Percentiles rank a stretch among this genome's conserved stretches.
Conservation (phyloP, 2,888 invertebrate species). For the Campaea margaritaria region DNA sequence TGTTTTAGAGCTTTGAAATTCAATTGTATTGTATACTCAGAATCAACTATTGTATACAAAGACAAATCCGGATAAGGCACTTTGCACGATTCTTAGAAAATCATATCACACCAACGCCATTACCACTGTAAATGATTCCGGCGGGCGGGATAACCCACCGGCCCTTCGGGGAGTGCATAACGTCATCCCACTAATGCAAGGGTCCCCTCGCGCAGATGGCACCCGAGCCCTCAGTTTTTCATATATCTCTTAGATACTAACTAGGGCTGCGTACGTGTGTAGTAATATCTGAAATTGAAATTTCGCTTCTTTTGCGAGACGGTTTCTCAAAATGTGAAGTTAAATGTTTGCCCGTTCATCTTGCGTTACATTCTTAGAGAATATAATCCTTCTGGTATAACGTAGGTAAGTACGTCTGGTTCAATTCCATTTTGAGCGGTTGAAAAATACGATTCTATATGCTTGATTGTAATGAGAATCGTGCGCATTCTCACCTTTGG, state of each 20-base stretch:
- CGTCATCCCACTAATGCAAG: conserved; percentile 82
- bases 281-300: background rate
- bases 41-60: no score
- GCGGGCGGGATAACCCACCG: conserved; percentile 74
- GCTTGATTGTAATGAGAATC: conserved; percentile 3
- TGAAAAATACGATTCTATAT: no score
- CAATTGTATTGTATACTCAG: no score
- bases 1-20: no score
- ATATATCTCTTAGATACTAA: conserved; percentile 55
- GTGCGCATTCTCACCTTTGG: conserved; percentile 25
- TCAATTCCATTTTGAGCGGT: no score
- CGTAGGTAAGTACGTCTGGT: no score
- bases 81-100: conserved; percentile 29
- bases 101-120: conserved; percentile 17
- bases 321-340: background rate
- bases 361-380: no score
- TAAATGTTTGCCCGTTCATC: no score
- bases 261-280: conserved; percentile 50
- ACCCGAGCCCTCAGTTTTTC: conserved; percentile 77
- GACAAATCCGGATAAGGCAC: background rate
- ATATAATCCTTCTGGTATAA: no score
- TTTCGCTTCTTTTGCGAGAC: background rate
- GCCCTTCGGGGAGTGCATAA: conserved; percentile 82
- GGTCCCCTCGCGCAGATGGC: conserved; percentile 80
- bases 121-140: conserved; percentile 66